A percentile compares a stretch with the other conserved stretches of the same genome.
Evolutionary conservation across 2,888 invertebrate genomes (phyloP).

Genomic region (Lacanobia oleracea): DNA sequence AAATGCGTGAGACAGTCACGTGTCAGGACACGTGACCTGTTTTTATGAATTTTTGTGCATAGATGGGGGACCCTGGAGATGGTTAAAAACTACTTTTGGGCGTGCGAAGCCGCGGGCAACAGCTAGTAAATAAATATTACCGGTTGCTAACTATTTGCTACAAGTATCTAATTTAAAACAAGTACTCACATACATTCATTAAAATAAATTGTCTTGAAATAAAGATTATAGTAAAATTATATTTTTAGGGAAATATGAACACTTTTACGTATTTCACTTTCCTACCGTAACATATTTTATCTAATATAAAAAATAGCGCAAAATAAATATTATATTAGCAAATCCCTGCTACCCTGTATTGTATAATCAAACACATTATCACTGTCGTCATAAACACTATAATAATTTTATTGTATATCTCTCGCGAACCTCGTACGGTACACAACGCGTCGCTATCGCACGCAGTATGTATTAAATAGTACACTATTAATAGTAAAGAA

Average conservation of each 20-base stretch:
- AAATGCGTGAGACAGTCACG: no score
- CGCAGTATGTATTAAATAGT: conserved; percentile 46
- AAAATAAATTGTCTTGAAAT: no score
- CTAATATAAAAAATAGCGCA: neutral
- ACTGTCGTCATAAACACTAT: conserved; percentile 65
- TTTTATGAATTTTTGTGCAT: no score
- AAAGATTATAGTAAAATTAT: no score
- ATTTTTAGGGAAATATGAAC: neutral
- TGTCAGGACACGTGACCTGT: no score
- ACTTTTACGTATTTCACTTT: neutral
- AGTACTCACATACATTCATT: no score
- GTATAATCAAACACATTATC: conserved; percentile 71
- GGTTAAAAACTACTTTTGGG: no score
- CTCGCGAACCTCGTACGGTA: conserved; percentile 65
- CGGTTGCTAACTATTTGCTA: no score
- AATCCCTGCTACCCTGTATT: conserved; percentile 61
- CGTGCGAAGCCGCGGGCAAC: no score
- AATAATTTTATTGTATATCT: conserved; percentile 70
- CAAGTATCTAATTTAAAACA: no score
- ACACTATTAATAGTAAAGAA: conserved; percentile 34
- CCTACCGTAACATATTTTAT: neutral
- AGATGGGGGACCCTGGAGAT: no score
- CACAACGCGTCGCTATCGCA: conserved; percentile 66
- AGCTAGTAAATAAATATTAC: no score
- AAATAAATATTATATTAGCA: conserved; percentile 6